Conservation (phyloP, 1,140 invertebrate genomes). For the Sipha flava region DNA sequence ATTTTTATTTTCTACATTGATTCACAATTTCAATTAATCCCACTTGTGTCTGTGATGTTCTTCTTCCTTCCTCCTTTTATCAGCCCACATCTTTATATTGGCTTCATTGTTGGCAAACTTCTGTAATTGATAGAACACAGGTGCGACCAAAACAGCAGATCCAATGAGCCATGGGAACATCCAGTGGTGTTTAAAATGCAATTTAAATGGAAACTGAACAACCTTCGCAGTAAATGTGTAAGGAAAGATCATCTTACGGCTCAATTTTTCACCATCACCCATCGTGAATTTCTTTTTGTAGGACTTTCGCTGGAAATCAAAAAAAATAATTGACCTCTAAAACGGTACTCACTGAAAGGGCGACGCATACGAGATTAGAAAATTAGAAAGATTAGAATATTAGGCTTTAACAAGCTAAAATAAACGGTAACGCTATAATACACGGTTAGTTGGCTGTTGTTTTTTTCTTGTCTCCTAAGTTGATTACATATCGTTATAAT, state of each 20-base stretch:
- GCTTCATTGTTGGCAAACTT: slow-evolving; percentile 55
- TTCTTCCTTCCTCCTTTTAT: slow-evolving; percentile 53
- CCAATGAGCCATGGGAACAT: slow-evolving; percentile 59
- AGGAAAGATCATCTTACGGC: slow-evolving; percentile 62
- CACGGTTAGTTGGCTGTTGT: too few species aligned
- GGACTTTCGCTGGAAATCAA: too few species aligned
- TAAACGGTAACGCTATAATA: too few species aligned
- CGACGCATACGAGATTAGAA: too few species aligned
- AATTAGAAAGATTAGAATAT: too few species aligned
- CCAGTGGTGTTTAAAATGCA: slow-evolving; percentile 62
- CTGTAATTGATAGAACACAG: slow-evolving; percentile 61
- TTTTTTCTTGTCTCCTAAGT: too few species aligned
- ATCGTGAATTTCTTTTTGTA: too few species aligned
- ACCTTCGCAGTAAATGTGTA: slow-evolving; percentile 69
- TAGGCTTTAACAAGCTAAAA: too few species aligned
- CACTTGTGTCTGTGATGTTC: background rate
- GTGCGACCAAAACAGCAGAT: slow-evolving; percentile 49
- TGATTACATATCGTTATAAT: too few species aligned
- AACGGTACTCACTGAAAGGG: too few species aligned
- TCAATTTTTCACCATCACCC: slow-evolving; percentile 1
- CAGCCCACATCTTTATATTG: slow-evolving; percentile 62
- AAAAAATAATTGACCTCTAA: too few species aligned
- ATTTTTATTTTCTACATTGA: slow-evolving; percentile 15
- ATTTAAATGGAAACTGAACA: slow-evolving; percentile 65
- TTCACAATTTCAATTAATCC: background rate